Conservation (phyloP, 2,888 invertebrate genomes). For the Caenorhabditis afra region DNA sequence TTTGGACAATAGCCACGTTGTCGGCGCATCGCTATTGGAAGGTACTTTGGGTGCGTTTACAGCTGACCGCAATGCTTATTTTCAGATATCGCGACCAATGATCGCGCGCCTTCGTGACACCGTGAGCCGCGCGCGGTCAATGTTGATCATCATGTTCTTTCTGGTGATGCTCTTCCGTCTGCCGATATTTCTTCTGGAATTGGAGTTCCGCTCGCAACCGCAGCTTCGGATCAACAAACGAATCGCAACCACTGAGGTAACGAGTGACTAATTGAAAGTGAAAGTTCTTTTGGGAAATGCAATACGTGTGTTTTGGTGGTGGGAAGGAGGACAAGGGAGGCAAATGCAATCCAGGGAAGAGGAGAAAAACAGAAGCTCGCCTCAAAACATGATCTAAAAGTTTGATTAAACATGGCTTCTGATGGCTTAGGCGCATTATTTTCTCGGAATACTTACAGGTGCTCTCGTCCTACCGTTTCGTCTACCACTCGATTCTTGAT, state of each 20-base stretch:
- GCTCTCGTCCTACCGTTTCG: constrained; percentile 76
- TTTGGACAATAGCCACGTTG: constrained; percentile 79
- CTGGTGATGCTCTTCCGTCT: constrained; percentile 73
- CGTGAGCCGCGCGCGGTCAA: constrained; percentile 71
- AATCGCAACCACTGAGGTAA: constrained; percentile 75
- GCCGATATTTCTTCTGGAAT: constrained; percentile 76
- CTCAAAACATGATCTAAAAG: constrained; percentile 24
- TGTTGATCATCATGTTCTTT: constrained; percentile 71
- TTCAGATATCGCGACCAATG: constrained; percentile 79
- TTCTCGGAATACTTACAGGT: constrained; percentile 58
- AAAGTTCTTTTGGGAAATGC: constrained; percentile 32
- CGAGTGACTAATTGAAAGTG: constrained; percentile 25
- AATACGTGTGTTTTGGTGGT: constrained; percentile 31
- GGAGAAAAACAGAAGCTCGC: background rate
- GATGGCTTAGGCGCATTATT: constrained; percentile 4
- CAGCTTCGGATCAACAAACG: constrained; percentile 70
- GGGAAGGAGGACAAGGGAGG: background rate
- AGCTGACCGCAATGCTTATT: too few relatives aligned
- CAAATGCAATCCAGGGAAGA: background rate
- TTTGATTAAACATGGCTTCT: constrained; percentile 21
- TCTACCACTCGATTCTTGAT: constrained; percentile 78
- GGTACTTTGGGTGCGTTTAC: too few relatives aligned
- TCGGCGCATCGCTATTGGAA: constrained; percentile 80
- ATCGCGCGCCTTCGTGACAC: constrained; percentile 78
- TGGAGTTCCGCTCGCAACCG: constrained; percentile 73